Percentiles rank a stretch among this genome's conserved stretches.
phyloP scores from a whole-genome alignment of 2,888 invertebrate species.

The Microplitis deprimator region DNA sequence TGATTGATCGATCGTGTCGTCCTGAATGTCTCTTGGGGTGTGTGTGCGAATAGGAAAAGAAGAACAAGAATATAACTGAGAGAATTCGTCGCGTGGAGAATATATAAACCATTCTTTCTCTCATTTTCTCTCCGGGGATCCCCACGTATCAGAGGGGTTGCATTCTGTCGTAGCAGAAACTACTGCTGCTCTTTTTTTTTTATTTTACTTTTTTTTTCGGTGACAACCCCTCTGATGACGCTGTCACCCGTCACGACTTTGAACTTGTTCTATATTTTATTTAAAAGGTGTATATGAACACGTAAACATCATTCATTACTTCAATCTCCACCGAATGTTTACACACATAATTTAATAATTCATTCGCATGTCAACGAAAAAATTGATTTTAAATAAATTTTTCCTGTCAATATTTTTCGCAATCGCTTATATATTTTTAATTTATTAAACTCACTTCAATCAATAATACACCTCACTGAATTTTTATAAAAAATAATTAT shows the following conservation, averaged over 20 bases:
- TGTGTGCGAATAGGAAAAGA: slow-evolving; percentile 4
- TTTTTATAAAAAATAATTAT: background rate
- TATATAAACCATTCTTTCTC: slow-evolving; percentile 22
- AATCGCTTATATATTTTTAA: background rate
- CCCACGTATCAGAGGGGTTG: slow-evolving; percentile 37
- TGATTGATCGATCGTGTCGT: slow-evolving; percentile 36
- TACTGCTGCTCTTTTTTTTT: slow-evolving; percentile 42
- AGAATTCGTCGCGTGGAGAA: slow-evolving; percentile 18
- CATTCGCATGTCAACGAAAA: background rate
- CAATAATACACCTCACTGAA: too few species aligned
- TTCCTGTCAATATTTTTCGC: background rate
- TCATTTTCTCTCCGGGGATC: slow-evolving; percentile 37
- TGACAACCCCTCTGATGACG: slow-evolving; percentile 43
- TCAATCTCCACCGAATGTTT: background rate
- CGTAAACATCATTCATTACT: slow-evolving; percentile 1
- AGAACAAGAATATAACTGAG: slow-evolving; percentile 5
- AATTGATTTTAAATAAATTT: background rate
- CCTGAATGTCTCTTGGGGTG: slow-evolving; percentile 34
- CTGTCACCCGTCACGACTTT: slow-evolving; percentile 55
- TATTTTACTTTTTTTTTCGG: slow-evolving; percentile 46
- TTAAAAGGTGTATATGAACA: slow-evolving; percentile 47
- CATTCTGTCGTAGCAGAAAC: slow-evolving; percentile 22
- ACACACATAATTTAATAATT: background rate
- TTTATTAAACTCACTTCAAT: too few species aligned
- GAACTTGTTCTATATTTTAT: slow-evolving; percentile 63